phyloP scores from a whole-genome alignment of 2,797 vertebrate species.

The Pristis pectinata region DNA sequence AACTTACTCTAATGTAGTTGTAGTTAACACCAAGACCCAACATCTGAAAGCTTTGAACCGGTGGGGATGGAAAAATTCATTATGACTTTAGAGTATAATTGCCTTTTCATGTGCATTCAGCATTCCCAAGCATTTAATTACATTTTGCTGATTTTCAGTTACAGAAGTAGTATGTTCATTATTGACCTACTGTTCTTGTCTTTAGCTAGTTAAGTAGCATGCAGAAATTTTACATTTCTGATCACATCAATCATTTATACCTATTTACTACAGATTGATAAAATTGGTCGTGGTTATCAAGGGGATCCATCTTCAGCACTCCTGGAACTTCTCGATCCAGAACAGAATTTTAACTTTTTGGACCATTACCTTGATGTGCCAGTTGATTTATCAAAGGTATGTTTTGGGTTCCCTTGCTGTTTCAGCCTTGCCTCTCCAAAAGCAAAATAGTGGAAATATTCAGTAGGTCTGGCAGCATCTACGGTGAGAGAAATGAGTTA shows the following conservation, averaged over 20 bases:
- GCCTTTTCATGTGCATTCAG: neutral
- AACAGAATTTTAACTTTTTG: slow-evolving; percentile 92
- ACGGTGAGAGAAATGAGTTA: too few species aligned
- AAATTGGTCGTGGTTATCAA: slow-evolving; percentile 93
- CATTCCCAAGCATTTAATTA: neutral
- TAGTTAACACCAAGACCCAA: neutral
- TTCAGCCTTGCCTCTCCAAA: neutral
- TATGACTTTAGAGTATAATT: neutral
- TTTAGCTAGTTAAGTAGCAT: neutral
- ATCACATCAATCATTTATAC: neutral
- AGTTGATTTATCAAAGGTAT: slow-evolving; percentile 91
- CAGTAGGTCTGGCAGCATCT: too few species aligned
- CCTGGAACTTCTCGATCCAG: slow-evolving; percentile 88
- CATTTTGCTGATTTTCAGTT: neutral
- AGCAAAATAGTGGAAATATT: too few species aligned
- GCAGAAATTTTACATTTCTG: neutral
- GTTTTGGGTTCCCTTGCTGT: neutral
- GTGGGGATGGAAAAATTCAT: neutral
- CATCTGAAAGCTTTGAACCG: neutral
- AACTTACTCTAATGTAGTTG: neutral
- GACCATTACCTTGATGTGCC: slow-evolving; percentile 96
- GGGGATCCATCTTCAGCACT: slow-evolving; percentile 91
- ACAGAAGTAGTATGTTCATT: neutral
- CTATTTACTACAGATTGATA: slow-evolving; percentile 74
- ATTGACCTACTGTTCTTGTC: neutral